Percentiles rank a stretch among this genome's conserved stretches.
These are phyloP conservation scores for Zygogramma bicolorata DNA, from an alignment of 2,888 invertebrate species.

Conservation along the genomic window DNA sequence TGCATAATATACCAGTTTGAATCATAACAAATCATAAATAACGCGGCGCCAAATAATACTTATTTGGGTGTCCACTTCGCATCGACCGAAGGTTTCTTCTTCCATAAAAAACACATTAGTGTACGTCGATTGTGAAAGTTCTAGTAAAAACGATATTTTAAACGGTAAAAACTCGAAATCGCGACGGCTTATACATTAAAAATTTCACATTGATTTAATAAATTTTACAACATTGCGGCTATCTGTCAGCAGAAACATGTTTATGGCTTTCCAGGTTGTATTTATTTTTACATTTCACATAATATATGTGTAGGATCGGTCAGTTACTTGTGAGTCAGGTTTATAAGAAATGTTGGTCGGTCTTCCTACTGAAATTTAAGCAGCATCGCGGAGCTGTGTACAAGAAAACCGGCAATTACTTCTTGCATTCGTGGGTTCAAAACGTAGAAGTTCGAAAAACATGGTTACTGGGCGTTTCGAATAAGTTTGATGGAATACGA, in stretches of 20 bases:
- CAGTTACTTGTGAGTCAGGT: slow-evolving; percentile 2
- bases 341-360: slow-evolving; percentile 2
- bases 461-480: no score
- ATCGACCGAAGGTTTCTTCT: neutral
- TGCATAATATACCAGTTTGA: slow-evolving; percentile 31
- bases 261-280: slow-evolving; percentile 29
- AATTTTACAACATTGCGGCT: slow-evolving; percentile 31
- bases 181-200: slow-evolving; percentile 21
- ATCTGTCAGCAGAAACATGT: slow-evolving; percentile 38
- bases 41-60: slow-evolving; percentile 5
- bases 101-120: slow-evolving; percentile 19
- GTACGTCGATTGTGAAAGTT: slow-evolving; percentile 19
- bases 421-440: neutral
- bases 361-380: slow-evolving; percentile 5
- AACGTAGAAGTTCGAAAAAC: no score
- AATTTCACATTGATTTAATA: slow-evolving; percentile 38
- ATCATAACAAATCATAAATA: slow-evolving; percentile 39
- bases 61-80: neutral
- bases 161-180: slow-evolving; percentile 13
- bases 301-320: slow-evolving; percentile 25
- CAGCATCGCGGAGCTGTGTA: neutral
- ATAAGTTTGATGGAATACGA: no score
- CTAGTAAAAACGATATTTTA: slow-evolving; percentile 27
- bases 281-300: slow-evolving; percentile 32
- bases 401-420: neutral